These are phyloP conservation scores for Dendrocincla fuliginosa DNA, from an alignment of 2,797 vertebrate genomes.

Conservation along the genomic window DNA sequence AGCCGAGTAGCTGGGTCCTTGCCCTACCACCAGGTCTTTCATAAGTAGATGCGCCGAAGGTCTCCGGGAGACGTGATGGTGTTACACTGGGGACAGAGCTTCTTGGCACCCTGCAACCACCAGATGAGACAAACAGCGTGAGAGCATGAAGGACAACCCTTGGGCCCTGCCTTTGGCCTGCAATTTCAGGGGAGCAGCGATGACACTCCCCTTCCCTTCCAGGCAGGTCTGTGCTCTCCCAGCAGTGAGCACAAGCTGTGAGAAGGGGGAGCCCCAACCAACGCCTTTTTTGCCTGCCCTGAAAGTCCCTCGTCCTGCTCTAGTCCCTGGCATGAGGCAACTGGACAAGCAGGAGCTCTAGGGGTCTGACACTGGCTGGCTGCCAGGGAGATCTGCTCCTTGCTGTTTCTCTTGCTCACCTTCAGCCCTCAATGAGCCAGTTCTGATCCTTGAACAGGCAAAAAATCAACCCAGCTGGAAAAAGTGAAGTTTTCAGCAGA, in stretches of 20 bases:
- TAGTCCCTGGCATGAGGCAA: neutral
- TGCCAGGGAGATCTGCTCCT: neutral
- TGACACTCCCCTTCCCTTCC: neutral
- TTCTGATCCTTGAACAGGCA: neutral
- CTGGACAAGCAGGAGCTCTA: neutral
- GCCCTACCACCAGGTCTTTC: conserved; percentile 73
- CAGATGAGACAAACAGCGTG: neutral
- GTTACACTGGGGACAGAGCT: conserved; percentile 99
- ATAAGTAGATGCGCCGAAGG: conserved; percentile 98
- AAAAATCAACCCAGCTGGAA: neutral
- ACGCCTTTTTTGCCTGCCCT: neutral
- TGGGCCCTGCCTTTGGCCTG: neutral
- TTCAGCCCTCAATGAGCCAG: neutral
- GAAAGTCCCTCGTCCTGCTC: neutral
- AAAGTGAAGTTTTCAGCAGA: neutral
- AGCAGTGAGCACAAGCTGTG: neutral
- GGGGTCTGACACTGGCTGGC: neutral
- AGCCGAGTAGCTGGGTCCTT: conserved; percentile 22
- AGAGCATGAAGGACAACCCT: neutral
- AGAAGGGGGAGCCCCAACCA: neutral
- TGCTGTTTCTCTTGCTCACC: neutral
- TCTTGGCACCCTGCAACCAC: conserved; percentile 92
- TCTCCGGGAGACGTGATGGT: conserved; percentile 99
- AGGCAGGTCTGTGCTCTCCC: neutral
- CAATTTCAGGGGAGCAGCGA: neutral